Base-by-base conservation (phyloP, 2,888 invertebrate species). In the Allacma fusca region DNA sequence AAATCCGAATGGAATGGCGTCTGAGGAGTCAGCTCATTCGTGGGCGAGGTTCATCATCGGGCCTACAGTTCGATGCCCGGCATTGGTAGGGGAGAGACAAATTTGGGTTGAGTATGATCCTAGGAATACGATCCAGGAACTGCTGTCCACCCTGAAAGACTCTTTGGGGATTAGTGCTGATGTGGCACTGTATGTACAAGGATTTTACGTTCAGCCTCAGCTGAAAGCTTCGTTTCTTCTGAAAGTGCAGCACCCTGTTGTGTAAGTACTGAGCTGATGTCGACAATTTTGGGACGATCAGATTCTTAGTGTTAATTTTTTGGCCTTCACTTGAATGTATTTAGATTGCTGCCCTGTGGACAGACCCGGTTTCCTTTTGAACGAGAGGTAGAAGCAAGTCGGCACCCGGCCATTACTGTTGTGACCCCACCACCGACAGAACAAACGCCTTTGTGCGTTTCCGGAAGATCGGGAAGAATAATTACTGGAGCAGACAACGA, bases 81-180 rank as follows among this genome's bases (percentile, higher is more conserved):
- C 1, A 24, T 16, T 62, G 2, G 16, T 9, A 4, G 24, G 24
- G 2, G 62, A 62, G 24, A 24, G 24, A 13, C 62, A 24, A 62
- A 23, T 62, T n/a, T 62, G 62, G 62, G 62, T 62, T 4, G 62
- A 62, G 24, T 62, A 62, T 16, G 26, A 23, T 24, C 62, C 62
- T 1, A 21, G 24, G 4, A 13, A 12, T 21, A 62, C 62, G 12
- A 19, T 62, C 24, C 7, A 26, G 24, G 62, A 1, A 19, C 16
- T 62, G 24, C 62, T 62, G 23, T 12, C 2, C 9, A 2, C 12
- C 5, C 2, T 62, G 24, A 62, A 62, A 16, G 26, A 21, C 23
- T 23, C 62, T 62, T 24, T 62, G 21, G 62, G 62, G 4, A 62
- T 62, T 62, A 24, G 19, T 23, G 4, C 16, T 1, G 24, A 62